A percentile compares a stretch with the other conserved stretches of the same genome.
Conservation (phyloP, 2,797 vertebrate genomes). For the Xenopus petersii region DNA sequence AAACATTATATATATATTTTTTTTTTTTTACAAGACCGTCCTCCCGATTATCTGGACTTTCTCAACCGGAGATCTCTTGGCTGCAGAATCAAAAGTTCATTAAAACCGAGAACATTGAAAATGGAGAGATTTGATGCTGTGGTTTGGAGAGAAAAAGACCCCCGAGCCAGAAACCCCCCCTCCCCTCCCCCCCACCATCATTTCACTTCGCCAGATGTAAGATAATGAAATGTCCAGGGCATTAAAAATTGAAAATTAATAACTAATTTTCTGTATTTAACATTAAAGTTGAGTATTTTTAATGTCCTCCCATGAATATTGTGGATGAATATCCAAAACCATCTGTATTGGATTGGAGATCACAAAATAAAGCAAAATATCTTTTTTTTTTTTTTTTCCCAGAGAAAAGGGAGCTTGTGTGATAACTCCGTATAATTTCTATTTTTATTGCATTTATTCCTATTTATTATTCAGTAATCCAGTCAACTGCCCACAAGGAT, state of each 20-base stretch:
- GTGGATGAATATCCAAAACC: background rate
- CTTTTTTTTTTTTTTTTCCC: too few species aligned
- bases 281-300: slow-evolving; percentile 20
- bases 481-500: too few species aligned
- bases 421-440: too few species aligned
- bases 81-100: slow-evolving; percentile 40
- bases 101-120: slow-evolving; percentile 33
- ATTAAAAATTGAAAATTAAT: slow-evolving; percentile 32
- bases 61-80: slow-evolving; percentile 45
- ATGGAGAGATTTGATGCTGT: slow-evolving; percentile 36
- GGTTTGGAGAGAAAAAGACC: slow-evolving; percentile 18
- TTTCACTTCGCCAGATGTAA: slow-evolving; percentile 34
- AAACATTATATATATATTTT: slow-evolving; percentile 35
- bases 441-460: too few species aligned
- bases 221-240: slow-evolving; percentile 36
- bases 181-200: background rate
- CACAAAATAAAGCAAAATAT: too few species aligned
- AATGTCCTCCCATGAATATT: background rate
- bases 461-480: too few species aligned
- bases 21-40: slow-evolving; percentile 37
- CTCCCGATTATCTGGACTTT: slow-evolving; percentile 44
- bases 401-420: too few species aligned
- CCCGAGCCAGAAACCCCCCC: slow-evolving; percentile 21
- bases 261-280: slow-evolving; percentile 37
- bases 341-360: background rate